A percentile compares a stretch with the other conserved stretches of the same genome.
These are phyloP conservation scores for Diorhabda elongata DNA, from an alignment of 1,140 invertebrate species.

Conservation along the genomic window DNA sequence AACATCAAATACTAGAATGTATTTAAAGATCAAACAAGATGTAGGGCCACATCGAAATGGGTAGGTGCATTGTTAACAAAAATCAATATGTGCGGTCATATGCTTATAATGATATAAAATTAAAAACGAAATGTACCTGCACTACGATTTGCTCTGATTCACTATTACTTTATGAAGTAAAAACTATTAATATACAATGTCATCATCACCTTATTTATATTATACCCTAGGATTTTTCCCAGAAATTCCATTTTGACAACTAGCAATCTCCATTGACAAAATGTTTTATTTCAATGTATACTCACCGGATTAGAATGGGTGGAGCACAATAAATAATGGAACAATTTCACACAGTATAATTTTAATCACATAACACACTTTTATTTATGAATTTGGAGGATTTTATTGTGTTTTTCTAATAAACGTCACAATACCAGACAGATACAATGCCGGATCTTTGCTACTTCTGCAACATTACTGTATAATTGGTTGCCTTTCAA, in stretches of 20 bases:
- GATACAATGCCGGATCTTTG: not conserved
- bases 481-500: slow-evolving; percentile 1
- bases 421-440: too few species aligned
- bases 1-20: not conserved
- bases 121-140: too few species aligned
- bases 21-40: not conserved
- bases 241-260: not conserved
- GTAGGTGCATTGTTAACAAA: slow-evolving; percentile 7
- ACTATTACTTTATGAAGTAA: too few species aligned
- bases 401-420: too few species aligned
- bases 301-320: not conserved
- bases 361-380: slow-evolving; percentile 1
- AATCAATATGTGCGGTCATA: slow-evolving; percentile 14
- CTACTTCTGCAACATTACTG: not conserved
- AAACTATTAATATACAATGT: too few species aligned
- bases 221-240: too few species aligned
- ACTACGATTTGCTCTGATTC: too few species aligned
- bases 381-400: too few species aligned
- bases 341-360: not conserved
- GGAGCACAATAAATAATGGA: not conserved
- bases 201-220: too few species aligned
- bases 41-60: not conserved
- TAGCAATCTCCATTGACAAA: not conserved
- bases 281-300: not conserved
- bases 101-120: not conserved